Evolutionary conservation across 1,140 invertebrate genomes (phyloP), one percentile per base, ranked within the genome.

Genomic region (Pentalonia nigronervosa): DNA sequence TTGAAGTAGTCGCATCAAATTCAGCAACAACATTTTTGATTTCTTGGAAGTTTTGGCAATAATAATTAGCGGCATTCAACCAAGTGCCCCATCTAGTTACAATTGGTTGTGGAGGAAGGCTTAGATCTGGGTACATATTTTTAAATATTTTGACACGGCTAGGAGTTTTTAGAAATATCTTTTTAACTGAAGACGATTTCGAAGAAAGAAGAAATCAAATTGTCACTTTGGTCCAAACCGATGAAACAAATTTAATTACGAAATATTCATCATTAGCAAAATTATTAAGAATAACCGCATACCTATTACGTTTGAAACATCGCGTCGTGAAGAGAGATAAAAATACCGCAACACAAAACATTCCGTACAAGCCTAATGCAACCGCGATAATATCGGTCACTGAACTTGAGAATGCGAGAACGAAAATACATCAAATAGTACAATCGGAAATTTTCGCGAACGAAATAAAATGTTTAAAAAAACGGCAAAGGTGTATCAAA

Each of bases 381-480:
- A 11, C 2, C 60, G 60, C 67, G 36, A 93, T 93, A 36, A 41
- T 60, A 14, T 47, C 47, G 25, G 45, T 53, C 50, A 53, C 81
- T 23, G 92, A 94, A 90, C 41, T 86, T 21, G 48, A 93, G 11
- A 8, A 45, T 23, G 17, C 94, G 76, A 21, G 23, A 41, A 48
- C 23, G 48, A 87, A n/a, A 53, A 60, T 93, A 36, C 25, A 90
- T 30, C 41, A 93, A 89, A 45, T 81, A 48, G 60, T 88, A 41
- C 92, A 93, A 93, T 30, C 25, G 34, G 23, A 23, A 30, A 86
- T 14, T 90, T 94, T 89, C 34, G 20, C n/a, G 41, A n/a, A 87
- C 23, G 94, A 94, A 89, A 30, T 90, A n/a, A 83, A 76, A 60
- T 23, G 11, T 56, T 83, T 94, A 87, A n/a, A 60, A n/a, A 36